Percentiles rank a stretch among this genome's conserved stretches.
These are phyloP conservation scores for Protodeltote pygarga DNA, from an alignment of 2,888 invertebrate genomes.

Conservation along the genomic window DNA sequence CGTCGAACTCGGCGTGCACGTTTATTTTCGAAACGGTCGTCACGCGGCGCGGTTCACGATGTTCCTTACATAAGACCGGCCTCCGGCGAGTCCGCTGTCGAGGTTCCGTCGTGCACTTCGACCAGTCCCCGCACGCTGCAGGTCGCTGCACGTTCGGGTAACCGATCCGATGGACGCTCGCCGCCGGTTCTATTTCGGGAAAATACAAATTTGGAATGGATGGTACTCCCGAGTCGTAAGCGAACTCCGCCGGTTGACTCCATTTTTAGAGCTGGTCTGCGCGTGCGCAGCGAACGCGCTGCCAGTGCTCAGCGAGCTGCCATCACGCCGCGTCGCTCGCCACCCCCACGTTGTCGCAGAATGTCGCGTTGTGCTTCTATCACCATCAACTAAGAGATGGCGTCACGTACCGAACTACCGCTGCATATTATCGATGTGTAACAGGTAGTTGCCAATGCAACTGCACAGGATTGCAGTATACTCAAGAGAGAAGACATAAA, in stretches of 20 bases:
- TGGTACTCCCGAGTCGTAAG: slow-evolving; percentile 85
- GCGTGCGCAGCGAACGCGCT: slow-evolving; percentile 81
- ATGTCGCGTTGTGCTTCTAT: slow-evolving; percentile 55
- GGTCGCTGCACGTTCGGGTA: slow-evolving; percentile 84
- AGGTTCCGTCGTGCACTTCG: slow-evolving; percentile 63
- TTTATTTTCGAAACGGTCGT: slow-evolving; percentile 85
- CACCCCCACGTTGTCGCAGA: slow-evolving; percentile 63
- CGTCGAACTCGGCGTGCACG: slow-evolving; percentile 73
- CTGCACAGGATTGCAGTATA: slow-evolving; percentile 48
- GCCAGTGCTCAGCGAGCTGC: slow-evolving; percentile 82
- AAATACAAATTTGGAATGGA: slow-evolving; percentile 93
- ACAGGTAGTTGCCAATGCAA: slow-evolving; percentile 47
- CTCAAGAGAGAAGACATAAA: slow-evolving; percentile 69
- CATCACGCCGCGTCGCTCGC: slow-evolving; percentile 82
- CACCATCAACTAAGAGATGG: slow-evolving; percentile 61
- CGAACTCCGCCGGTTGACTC: slow-evolving; percentile 84
- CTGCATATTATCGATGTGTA: slow-evolving; percentile 38
- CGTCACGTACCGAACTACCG: slow-evolving; percentile 52
- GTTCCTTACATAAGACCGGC: slow-evolving; percentile 78
- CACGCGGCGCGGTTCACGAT: slow-evolving; percentile 82
- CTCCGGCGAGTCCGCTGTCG: slow-evolving; percentile 57
- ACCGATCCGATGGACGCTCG: slow-evolving; percentile 85
- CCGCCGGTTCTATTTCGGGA: slow-evolving; percentile 90
- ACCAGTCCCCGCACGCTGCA: slow-evolving; percentile 73
- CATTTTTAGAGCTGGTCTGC: slow-evolving; percentile 87